Conservation (phyloP, 2,888 invertebrate genomes). For the Diarsia brunnea region DNA sequence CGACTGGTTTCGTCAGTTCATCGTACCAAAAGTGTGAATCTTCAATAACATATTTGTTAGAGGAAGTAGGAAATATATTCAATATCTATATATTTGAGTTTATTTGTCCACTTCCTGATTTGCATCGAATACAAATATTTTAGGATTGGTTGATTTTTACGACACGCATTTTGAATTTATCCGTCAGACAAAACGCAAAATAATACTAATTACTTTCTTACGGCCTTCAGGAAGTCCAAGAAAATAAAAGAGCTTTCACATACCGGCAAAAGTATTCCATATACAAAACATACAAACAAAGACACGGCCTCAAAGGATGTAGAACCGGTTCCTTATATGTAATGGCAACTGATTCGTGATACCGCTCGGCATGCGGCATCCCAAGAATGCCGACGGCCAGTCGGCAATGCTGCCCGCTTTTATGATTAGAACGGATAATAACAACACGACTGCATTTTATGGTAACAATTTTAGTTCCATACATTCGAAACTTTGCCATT, state of each 20-base stretch:
- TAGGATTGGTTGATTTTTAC: background rate
- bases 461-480: constrained; percentile 53
- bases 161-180: background rate
- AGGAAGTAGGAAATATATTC: constrained; percentile 48
- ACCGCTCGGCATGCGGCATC: constrained; percentile 73
- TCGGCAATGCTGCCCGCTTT: constrained; percentile 65
- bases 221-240: background rate
- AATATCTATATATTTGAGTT: constrained; percentile 24
- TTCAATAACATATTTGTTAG: constrained; percentile 20
- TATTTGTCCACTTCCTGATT: constrained; percentile 20
- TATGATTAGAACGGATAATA: constrained; percentile 64
- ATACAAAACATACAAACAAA: constrained; percentile 74
- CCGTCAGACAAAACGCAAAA: background rate
- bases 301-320: constrained; percentile 78
- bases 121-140: constrained; percentile 21
- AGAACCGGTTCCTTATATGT: constrained; percentile 79
- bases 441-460: constrained; percentile 65
- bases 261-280: constrained; percentile 63
- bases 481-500: constrained; percentile 35
- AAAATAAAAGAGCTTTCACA: constrained; percentile 55
- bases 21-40: constrained; percentile 16
- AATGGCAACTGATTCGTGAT: constrained; percentile 72
- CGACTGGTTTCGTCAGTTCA: constrained; percentile 6
- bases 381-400: constrained; percentile 72
- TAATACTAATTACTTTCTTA: background rate